Conservation (phyloP, 2,113 vertebrate species). For the Capreolus pygargus region DNA sequence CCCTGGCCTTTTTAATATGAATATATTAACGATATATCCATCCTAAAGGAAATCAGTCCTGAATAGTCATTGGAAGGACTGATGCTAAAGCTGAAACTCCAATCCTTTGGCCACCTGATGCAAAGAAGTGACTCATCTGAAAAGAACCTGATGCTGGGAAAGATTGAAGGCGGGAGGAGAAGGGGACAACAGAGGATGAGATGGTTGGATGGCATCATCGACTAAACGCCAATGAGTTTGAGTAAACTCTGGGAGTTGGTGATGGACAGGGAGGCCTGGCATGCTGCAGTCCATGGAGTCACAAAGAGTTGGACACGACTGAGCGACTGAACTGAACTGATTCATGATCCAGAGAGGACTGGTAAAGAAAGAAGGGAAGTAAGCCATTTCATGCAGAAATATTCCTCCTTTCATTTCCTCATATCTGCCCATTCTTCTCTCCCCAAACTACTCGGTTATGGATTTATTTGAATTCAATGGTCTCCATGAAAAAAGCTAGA, state of each 20-base stretch:
- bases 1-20: conserved; percentile 2
- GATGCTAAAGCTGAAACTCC: neutral
- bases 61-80: neutral
- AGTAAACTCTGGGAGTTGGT: neutral
- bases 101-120: neutral
- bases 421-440: neutral
- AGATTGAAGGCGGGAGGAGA: neutral
- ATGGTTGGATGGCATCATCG: neutral
- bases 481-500: conserved; percentile 10
- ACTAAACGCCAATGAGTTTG: neutral
- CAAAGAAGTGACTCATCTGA: neutral
- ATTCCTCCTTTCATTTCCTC: neutral
- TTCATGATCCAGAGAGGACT: neutral
- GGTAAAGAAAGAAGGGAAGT: neutral
- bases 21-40: neutral
- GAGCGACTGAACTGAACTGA: neutral
- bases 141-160: neutral
- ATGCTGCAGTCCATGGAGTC: neutral
- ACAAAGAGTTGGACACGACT: neutral
- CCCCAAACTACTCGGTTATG: neutral
- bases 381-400: conserved; percentile 21
- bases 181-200: neutral
- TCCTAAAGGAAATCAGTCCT: neutral
- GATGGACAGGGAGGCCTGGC: neutral
- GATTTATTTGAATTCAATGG: neutral